Conservation (phyloP, 2,888 invertebrate species). For the Chrysolina americana region DNA sequence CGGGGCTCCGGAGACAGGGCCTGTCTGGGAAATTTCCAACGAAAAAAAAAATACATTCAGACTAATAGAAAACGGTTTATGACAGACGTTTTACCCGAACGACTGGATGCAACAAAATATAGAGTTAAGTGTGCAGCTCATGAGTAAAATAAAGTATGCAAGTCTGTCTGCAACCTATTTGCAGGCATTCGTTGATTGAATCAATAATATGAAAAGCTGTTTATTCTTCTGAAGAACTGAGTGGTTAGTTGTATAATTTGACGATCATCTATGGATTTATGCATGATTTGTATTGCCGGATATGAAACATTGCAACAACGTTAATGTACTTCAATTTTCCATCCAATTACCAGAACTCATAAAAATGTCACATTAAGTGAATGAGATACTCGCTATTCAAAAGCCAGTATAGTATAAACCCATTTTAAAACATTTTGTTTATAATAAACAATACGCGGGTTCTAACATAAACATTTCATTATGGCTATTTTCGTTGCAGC, state of each 20-base stretch:
- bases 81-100: too few relatives aligned
- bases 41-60: too few relatives aligned
- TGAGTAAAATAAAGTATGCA: too few relatives aligned
- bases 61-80: too few relatives aligned
- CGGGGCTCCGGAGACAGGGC: too few relatives aligned
- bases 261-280: background rate
- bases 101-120: too few relatives aligned
- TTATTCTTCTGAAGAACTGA: background rate
- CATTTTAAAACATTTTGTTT: constrained; percentile 41
- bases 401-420: constrained; percentile 20
- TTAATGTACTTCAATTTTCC: constrained; percentile 15
- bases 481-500: constrained; percentile 48
- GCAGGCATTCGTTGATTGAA: too few relatives aligned
- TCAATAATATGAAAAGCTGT: too few relatives aligned
- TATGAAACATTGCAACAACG: background rate
- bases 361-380: constrained; percentile 39
- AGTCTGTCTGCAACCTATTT: too few relatives aligned
- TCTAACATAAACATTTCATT: constrained; percentile 46
- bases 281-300: background rate
- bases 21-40: too few relatives aligned
- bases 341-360: constrained; percentile 27
- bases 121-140: too few relatives aligned
- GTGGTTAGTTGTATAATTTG: background rate
- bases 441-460: constrained; percentile 48
- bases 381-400: constrained; percentile 19